phyloP scores from a whole-genome alignment of 2,113 vertebrate genomes.

The Eublepharis macularius region DNA sequence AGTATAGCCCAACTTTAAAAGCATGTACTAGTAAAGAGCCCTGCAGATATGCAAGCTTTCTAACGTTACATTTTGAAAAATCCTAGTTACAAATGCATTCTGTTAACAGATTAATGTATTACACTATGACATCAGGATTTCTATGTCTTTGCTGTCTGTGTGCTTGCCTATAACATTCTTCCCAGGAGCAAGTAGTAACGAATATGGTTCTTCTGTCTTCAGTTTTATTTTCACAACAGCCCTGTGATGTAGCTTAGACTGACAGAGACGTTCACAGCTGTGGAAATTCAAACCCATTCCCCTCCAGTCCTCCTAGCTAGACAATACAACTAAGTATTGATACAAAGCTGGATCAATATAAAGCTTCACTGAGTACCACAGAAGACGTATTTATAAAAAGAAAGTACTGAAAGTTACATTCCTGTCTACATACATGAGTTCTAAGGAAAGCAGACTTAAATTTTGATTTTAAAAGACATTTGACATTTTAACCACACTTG shows the following conservation, averaged over 20 bases:
- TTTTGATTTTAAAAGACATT: background rate
- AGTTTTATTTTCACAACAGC: too few relatives aligned
- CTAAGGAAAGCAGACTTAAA: background rate
- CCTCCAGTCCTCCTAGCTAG: too few relatives aligned
- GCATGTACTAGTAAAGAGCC: conserved; percentile 15
- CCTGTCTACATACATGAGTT: background rate
- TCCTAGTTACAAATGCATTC: conserved; percentile 5
- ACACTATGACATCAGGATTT: background rate
- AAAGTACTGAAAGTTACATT: background rate
- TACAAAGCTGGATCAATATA: too few relatives aligned
- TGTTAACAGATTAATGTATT: background rate
- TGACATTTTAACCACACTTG: background rate
- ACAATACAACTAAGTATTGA: too few relatives aligned
- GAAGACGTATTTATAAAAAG: conserved; percentile 25
- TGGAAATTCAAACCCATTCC: too few relatives aligned
- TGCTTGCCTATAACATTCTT: too few relatives aligned
- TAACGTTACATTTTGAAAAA: conserved; percentile 42
- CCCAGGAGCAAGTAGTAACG: too few relatives aligned
- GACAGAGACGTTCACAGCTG: too few relatives aligned
- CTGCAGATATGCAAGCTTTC: conserved; percentile 22
- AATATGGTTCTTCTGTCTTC: too few relatives aligned
- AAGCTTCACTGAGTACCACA: background rate
- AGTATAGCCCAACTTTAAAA: conserved; percentile 38
- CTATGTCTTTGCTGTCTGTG: too few relatives aligned
- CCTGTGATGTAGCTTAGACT: too few relatives aligned